These are phyloP conservation scores for Drosophila austrosaltans DNA, from an alignment of 2,888 invertebrate species.

Conservation along the genomic window DNA sequence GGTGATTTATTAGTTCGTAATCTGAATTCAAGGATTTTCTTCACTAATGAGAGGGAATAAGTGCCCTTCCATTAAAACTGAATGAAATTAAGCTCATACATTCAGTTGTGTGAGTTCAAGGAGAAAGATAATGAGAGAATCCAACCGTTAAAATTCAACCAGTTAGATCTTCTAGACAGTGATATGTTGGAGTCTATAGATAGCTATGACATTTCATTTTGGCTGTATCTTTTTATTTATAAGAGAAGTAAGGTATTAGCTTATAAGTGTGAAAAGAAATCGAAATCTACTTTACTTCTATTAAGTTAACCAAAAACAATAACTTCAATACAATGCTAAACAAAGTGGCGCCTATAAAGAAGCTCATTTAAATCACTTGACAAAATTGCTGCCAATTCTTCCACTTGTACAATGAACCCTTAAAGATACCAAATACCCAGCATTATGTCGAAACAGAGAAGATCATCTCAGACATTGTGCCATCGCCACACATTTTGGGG, in stretches of 20 bases:
- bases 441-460: constrained; percentile 21
- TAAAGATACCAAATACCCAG: constrained; percentile 22
- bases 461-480: constrained; percentile 8
- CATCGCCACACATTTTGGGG: constrained; percentile 19
- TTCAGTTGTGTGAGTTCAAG: neutral
- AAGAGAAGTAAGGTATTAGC: too few species aligned
- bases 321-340: constrained; percentile 68
- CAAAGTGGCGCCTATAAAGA: constrained; percentile 74
- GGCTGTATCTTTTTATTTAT: too few species aligned
- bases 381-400: constrained; percentile 27
- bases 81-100: neutral
- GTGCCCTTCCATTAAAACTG: neutral
- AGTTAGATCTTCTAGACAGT: too few species aligned
- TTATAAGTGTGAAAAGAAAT: neutral
- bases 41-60: neutral
- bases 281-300: neutral
- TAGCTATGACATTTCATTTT: too few species aligned
- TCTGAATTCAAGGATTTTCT: constrained; percentile 5
- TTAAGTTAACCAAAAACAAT: constrained; percentile 21
- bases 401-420: constrained; percentile 25
- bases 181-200: too few species aligned
- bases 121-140: too few species aligned
- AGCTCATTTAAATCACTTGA: constrained; percentile 70
- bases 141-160: too few species aligned
- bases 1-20: constrained; percentile 67